Conservation (phyloP, 2,113 vertebrate genomes). For the Rhineura floridana region DNA sequence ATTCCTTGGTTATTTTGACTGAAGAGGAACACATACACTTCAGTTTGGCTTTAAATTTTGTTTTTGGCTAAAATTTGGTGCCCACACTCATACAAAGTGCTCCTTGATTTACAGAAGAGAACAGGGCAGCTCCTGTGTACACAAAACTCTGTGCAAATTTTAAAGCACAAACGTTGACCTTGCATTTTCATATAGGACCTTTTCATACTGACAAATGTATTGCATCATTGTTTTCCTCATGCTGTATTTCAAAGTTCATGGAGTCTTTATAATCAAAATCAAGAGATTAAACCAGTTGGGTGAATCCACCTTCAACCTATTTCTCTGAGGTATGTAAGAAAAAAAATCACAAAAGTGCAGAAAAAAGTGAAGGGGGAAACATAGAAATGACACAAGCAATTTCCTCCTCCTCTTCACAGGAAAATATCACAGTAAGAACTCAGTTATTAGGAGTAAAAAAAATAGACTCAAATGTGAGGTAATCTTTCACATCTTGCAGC, state of each 20-base stretch:
- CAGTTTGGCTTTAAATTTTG: not conserved
- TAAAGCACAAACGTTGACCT: not conserved
- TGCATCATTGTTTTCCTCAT: not conserved
- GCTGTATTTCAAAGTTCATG: not conserved
- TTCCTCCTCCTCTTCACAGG: slow-evolving; percentile 1
- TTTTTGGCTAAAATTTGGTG: not conserved
- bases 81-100: not conserved
- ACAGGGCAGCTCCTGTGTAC: not conserved
- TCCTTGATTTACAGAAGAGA: not conserved
- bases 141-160: not conserved
- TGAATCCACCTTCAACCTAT: not conserved
- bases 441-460: slow-evolving; percentile 64
- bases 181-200: not conserved
- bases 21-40: not conserved
- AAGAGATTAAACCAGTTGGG: not conserved
- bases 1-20: not conserved
- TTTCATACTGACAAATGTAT: not conserved
- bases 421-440: slow-evolving; percentile 60
- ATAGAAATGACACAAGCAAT: slow-evolving; percentile 20
- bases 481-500: slow-evolving; percentile 47
- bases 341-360: slow-evolving; percentile 58
- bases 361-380: slow-evolving; percentile 44
- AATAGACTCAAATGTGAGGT: slow-evolving; percentile 53
- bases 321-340: slow-evolving; percentile 64
- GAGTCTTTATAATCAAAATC: not conserved